Evolutionary conservation across 2,113 vertebrate genomes (phyloP).

Genomic region (Halichoerus grypus): DNA sequence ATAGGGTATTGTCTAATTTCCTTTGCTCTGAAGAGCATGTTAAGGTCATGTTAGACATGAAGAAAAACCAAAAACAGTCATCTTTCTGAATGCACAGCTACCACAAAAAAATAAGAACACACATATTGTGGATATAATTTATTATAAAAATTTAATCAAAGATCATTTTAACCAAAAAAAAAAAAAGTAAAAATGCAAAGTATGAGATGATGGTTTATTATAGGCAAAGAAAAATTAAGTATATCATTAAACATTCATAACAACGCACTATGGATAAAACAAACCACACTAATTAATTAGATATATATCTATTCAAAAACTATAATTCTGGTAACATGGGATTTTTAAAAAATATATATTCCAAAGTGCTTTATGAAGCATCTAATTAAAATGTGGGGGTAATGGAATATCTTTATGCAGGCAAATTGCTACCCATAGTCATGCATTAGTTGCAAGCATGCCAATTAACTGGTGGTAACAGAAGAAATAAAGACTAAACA

Average conservation of each 20-base stretch:
- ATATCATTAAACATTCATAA: constrained; percentile 37
- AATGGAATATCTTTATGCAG: constrained; percentile 32
- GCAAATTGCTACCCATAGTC: background rate
- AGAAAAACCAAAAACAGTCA: background rate
- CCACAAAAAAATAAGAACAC: background rate
- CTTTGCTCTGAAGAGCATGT: background rate
- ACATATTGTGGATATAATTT: background rate
- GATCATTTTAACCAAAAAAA: background rate
- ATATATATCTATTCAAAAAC: background rate
- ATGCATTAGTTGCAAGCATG: constrained; percentile 40
- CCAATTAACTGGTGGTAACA: constrained; percentile 20
- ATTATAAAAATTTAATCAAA: background rate
- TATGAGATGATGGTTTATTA: background rate
- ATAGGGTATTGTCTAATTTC: background rate
- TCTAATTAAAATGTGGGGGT: constrained; percentile 61
- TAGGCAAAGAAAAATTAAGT: background rate
- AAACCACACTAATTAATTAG: constrained; percentile 30
- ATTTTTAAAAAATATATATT: background rate
- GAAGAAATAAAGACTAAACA: constrained; percentile 41
- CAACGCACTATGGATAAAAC: background rate
- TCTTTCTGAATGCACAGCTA: background rate
- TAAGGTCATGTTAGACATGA: background rate
- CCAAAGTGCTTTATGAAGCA: constrained; percentile 1
- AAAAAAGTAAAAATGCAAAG: background rate
- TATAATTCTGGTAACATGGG: background rate